A percentile compares a stretch with the other conserved stretches of the same genome.
Evolutionary conservation across 2,888 invertebrate species (phyloP).

Genomic region (Sipha maydis): DNA sequence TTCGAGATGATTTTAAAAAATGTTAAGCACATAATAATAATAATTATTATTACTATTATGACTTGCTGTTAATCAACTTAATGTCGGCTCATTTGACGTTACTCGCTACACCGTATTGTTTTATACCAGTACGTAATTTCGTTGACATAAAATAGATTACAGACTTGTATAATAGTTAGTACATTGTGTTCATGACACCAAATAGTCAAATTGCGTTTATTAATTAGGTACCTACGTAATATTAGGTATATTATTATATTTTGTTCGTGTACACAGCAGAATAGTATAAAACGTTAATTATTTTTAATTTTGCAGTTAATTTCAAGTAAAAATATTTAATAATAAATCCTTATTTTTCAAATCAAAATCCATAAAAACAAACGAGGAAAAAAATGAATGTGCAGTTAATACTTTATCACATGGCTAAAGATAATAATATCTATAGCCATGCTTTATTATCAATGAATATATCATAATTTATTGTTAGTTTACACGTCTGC

Average conservation of each 20-base stretch:
- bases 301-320: no score
- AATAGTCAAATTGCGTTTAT: no score
- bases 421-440: no score
- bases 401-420: no score
- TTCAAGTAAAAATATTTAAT: no score
- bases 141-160: background rate
- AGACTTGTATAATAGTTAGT: background rate
- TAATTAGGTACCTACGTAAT: no score
- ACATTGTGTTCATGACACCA: no score
- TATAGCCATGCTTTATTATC: background rate
- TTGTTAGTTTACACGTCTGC: background rate
- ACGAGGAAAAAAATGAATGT: background rate
- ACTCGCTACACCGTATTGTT: background rate
- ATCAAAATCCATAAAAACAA: background rate
- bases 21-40: background rate
- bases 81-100: background rate
- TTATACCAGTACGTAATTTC: background rate
- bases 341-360: no score
- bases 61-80: no score
- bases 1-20: background rate
- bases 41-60: background rate
- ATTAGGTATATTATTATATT: no score
- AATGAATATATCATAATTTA: background rate
- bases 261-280: no score
- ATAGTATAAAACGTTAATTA: no score